These are phyloP conservation scores for Campylomormyrus numenius DNA, from an alignment of 2,113 vertebrate genomes.

Conservation along the genomic window DNA sequence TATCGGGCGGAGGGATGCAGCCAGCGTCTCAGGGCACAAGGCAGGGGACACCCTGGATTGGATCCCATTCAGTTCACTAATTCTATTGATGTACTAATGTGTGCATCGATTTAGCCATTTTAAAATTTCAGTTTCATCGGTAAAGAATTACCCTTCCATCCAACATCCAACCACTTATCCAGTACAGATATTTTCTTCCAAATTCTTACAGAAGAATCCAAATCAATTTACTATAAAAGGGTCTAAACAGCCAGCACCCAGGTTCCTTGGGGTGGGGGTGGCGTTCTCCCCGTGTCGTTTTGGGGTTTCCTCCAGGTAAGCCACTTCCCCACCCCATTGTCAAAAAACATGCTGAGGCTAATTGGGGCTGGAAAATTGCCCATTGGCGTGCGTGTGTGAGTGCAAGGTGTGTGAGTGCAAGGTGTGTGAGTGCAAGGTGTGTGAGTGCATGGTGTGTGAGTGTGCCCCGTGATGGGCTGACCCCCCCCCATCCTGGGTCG, in stretches of 20 bases:
- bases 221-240: neutral
- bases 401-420: neutral
- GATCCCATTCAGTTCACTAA: neutral
- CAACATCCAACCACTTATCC: neutral
- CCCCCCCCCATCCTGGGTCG: too few species aligned
- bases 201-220: neutral
- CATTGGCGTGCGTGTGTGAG: too few species aligned
- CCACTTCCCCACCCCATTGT: too few species aligned
- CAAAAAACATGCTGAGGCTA: too few species aligned
- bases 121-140: neutral
- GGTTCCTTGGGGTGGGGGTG: neutral
- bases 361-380: too few species aligned
- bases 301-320: neutral
- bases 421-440: too few species aligned
- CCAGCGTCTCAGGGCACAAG: neutral
- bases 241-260: neutral
- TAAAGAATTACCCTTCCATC: neutral
- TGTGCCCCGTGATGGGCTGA: too few species aligned
- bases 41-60: neutral
- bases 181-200: neutral
- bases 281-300: neutral
- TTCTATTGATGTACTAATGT: neutral
- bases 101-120: neutral
- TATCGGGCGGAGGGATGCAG: neutral
- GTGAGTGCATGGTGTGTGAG: neutral